Percentiles rank a stretch among this genome's conserved stretches.
Conservation (phyloP, 2,113 vertebrate genomes). For the Paraplagusia blochii region DNA sequence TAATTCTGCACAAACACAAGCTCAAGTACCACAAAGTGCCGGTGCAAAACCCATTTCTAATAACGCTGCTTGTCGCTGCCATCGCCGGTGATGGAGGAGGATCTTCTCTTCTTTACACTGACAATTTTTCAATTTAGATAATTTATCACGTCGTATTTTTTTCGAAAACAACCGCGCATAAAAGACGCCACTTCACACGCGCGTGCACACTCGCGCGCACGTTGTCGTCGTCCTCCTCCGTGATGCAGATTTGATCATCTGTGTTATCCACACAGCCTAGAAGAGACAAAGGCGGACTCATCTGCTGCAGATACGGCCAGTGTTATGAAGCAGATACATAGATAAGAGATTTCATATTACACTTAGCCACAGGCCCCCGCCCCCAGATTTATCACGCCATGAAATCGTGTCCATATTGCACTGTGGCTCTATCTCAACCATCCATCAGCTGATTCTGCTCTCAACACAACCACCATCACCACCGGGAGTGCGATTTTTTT, state of each 20-base stretch:
- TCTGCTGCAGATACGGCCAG: slow-evolving; percentile 54
- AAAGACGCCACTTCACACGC: slow-evolving; percentile 36
- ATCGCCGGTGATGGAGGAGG: slow-evolving; percentile 44
- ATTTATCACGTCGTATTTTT: slow-evolving; percentile 57
- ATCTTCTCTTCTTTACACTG: slow-evolving; percentile 24
- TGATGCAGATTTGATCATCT: slow-evolving; percentile 54
- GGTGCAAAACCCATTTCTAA: slow-evolving; percentile 31
- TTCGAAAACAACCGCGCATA: slow-evolving; percentile 44
- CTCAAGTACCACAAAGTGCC: neutral
- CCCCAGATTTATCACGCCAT: slow-evolving; percentile 76
- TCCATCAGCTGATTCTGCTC: slow-evolving; percentile 68
- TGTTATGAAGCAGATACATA: slow-evolving; percentile 71
- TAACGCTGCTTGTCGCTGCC: slow-evolving; percentile 39
- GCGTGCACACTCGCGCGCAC: slow-evolving; percentile 18
- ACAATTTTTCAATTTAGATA: slow-evolving; percentile 58
- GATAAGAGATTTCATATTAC: slow-evolving; percentile 78
- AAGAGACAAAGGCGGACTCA: slow-evolving; percentile 58
- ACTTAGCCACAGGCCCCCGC: slow-evolving; percentile 70
- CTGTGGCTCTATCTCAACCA: slow-evolving; percentile 67
- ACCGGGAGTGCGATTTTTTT: slow-evolving; percentile 36
- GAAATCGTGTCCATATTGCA: slow-evolving; percentile 78
- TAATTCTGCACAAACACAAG: slow-evolving; percentile 41
- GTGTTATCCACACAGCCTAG: slow-evolving; percentile 47
- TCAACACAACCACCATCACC: slow-evolving; percentile 61
- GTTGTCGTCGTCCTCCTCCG: slow-evolving; percentile 28